Conservation (phyloP, 2,113 vertebrate species). For the Trichechus manatus region DNA sequence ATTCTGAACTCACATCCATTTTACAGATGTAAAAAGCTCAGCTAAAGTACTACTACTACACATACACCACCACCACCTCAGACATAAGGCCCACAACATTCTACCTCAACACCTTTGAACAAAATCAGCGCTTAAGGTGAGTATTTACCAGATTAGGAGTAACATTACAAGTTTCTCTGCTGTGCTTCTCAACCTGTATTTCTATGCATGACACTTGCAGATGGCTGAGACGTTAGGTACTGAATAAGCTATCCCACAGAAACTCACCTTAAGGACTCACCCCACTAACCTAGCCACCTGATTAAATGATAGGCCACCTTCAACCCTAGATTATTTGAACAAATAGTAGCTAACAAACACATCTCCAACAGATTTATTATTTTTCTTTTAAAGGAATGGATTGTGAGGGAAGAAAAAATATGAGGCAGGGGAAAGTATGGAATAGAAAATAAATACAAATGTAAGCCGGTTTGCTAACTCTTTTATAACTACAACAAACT, state of each 20-base stretch:
- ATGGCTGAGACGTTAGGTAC: not conserved
- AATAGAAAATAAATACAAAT: conserved; percentile 89
- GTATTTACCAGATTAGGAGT: not conserved
- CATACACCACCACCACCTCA: not conserved
- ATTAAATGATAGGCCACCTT: not conserved
- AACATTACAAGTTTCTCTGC: not conserved
- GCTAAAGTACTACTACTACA: not conserved
- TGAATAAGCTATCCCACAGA: not conserved
- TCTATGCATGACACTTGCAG: not conserved
- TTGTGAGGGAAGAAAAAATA: conserved; percentile 85
- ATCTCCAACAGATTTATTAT: conserved; percentile 85
- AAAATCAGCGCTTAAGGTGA: not conserved
- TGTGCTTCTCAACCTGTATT: not conserved
- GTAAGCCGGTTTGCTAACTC: conserved; percentile 85
- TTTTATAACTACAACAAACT: conserved; percentile 88
- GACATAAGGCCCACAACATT: not conserved
- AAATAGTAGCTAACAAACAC: conserved; percentile 72
- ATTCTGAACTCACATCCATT: not conserved
- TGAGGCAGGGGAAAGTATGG: conserved; percentile 62
- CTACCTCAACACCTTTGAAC: not conserved
- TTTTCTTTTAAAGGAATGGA: conserved; percentile 84
- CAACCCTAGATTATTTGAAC: conserved; percentile 47
- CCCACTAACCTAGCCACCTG: not conserved
- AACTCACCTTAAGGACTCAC: not conserved
- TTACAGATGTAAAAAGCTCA: not conserved